These are phyloP conservation scores for Cistogaster globosa DNA, from an alignment of 2,888 invertebrate genomes.

Conservation along the genomic window DNA sequence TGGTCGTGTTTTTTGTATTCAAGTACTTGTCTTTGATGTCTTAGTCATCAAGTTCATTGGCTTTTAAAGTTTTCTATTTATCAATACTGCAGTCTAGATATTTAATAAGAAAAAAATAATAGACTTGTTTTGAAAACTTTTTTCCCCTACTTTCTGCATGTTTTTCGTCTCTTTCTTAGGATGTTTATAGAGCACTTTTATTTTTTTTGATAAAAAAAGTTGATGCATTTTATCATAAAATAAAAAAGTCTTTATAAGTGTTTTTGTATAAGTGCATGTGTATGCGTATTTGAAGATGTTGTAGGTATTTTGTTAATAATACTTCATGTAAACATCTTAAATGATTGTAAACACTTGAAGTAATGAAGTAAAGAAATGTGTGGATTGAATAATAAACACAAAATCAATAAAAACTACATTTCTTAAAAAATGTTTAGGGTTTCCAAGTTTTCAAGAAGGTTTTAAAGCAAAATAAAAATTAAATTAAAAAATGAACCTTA, in stretches of 20 bases:
- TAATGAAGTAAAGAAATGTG: slow-evolving; percentile 16
- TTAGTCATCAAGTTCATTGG: slow-evolving; percentile 64
- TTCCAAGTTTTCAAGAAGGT: too few relatives aligned
- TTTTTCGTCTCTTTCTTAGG: slow-evolving; percentile 2
- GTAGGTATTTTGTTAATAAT: slow-evolving; percentile 16
- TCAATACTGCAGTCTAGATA: slow-evolving; percentile 64
- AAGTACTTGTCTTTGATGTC: slow-evolving; percentile 15
- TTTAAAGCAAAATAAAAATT: too few relatives aligned
- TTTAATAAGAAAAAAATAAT: slow-evolving; percentile 59
- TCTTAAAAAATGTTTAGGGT: too few relatives aligned
- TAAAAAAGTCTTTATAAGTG: background rate
- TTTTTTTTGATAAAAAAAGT: slow-evolving; percentile 2
- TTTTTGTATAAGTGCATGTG: background rate
- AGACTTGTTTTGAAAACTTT: slow-evolving; percentile 63
- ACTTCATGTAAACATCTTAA: slow-evolving; percentile 47
- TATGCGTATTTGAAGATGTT: background rate
- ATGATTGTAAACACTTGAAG: slow-evolving; percentile 42
- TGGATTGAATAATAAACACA: background rate
- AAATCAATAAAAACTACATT: too few relatives aligned
- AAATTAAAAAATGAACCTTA: too few relatives aligned
- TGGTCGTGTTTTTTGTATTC: background rate
- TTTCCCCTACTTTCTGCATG: background rate
- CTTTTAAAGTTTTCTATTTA: slow-evolving; percentile 66
- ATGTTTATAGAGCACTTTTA: slow-evolving; percentile 11
- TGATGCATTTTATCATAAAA: slow-evolving; percentile 17